These are phyloP conservation scores for Rhegmatorhina hoffmannsi DNA, from an alignment of 2,113 vertebrate species.

Conservation along the genomic window DNA sequence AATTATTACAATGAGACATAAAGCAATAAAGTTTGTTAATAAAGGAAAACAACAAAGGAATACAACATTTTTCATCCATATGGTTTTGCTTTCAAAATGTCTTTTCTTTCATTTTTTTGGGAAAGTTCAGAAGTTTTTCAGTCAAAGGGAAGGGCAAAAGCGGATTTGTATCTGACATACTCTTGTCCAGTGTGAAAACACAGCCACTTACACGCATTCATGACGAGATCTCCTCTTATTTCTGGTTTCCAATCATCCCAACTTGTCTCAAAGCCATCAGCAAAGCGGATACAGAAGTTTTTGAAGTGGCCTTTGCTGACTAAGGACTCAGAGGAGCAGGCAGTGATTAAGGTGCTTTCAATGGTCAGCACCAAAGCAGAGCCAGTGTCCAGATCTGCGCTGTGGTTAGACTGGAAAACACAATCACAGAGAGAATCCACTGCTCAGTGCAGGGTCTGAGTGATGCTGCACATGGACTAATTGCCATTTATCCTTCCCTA, in stretches of 20 bases:
- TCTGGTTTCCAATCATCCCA: constrained; percentile 99
- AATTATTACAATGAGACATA: background rate
- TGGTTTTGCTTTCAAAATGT: background rate
- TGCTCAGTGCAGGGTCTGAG: background rate
- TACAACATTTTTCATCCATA: background rate
- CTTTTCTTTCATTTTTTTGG: background rate
- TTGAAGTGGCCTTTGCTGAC: constrained; percentile 99
- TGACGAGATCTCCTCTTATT: constrained; percentile 89
- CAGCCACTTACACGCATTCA: constrained; percentile 93
- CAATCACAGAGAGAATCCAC: background rate
- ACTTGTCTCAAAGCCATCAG: constrained; percentile 96
- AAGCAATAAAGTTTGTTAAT: background rate
- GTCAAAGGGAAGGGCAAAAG: background rate
- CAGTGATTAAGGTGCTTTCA: constrained; percentile 97
- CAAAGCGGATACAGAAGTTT: constrained; percentile 98
- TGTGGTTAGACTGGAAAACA: constrained; percentile 86
- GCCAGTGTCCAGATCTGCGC: constrained; percentile 91
- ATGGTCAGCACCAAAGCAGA: constrained; percentile 98
- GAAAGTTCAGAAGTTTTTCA: background rate
- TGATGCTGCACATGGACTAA: background rate
- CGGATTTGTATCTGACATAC: background rate
- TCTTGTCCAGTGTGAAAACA: background rate
- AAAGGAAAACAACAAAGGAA: background rate
- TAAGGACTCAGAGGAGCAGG: constrained; percentile 96
- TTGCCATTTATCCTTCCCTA: background rate